These are phyloP conservation scores for Drosophila sp. DNA, from an alignment of 1,140 invertebrate species.

Conservation along the genomic window DNA sequence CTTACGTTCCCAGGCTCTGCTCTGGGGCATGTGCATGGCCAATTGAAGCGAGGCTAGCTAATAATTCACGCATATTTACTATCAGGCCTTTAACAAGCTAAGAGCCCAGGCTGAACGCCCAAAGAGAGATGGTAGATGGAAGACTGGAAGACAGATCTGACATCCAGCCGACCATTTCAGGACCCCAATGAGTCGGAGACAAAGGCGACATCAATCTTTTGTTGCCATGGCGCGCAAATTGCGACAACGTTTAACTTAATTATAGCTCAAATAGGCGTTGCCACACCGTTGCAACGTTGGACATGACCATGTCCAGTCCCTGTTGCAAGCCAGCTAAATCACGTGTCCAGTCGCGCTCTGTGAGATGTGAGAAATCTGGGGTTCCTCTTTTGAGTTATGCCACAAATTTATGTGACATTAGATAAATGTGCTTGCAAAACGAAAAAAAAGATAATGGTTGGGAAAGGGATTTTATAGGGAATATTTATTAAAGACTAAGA, in stretches of 20 bases:
- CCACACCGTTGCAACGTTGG: constrained; percentile 49
- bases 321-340: constrained; percentile 20
- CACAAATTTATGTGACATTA: constrained; percentile 50
- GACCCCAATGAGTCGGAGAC: constrained; percentile 48
- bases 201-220: constrained; percentile 80
- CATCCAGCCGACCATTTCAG: constrained; percentile 7
- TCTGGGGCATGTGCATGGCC: constrained; percentile 65
- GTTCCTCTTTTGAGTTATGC: constrained; percentile 22
- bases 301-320: constrained; percentile 68
- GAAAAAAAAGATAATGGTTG: constrained; percentile 4
- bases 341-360: background rate
- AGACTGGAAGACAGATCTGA: background rate
- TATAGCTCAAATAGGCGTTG: constrained; percentile 79
- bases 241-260: constrained; percentile 83
- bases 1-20: constrained; percentile 58
- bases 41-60: constrained; percentile 64
- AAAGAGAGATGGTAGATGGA: constrained; percentile 29
- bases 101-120: constrained; percentile 1
- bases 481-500: constrained; percentile 4
- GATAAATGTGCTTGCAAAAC: constrained; percentile 22
- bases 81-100: constrained; percentile 72
- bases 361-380: constrained; percentile 19
- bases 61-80: constrained; percentile 80
- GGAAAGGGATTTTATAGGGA: background rate
- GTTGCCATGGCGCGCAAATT: constrained; percentile 68